phyloP scores from a whole-genome alignment of 2,888 invertebrate genomes.

The Selenia dentaria region DNA sequence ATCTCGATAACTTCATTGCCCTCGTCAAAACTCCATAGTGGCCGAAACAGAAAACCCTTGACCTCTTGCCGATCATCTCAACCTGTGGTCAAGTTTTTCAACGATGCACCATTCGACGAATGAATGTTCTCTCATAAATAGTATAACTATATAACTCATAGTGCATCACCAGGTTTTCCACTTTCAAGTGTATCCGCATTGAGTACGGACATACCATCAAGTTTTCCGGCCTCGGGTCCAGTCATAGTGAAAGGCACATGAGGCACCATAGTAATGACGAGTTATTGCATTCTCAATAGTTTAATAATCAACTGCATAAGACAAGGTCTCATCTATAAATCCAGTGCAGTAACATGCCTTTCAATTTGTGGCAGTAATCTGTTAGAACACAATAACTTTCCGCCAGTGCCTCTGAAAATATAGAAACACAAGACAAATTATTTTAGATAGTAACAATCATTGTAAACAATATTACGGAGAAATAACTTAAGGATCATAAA shows the following conservation, averaged over 20 bases:
- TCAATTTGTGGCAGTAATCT: slow-evolving; percentile 74
- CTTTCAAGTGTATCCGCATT: slow-evolving; percentile 80
- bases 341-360: slow-evolving; percentile 78
- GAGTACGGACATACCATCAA: slow-evolving; percentile 81
- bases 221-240: slow-evolving; percentile 83
- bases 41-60: slow-evolving; percentile 85
- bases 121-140: slow-evolving; percentile 42
- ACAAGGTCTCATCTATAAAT: slow-evolving; percentile 69
- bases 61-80: slow-evolving; percentile 75
- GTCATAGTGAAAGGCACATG: slow-evolving; percentile 82
- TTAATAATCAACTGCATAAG: slow-evolving; percentile 69
- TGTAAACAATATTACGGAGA: slow-evolving; percentile 6
- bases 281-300: slow-evolving; percentile 82
- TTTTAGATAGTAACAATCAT: slow-evolving; percentile 35
- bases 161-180: slow-evolving; percentile 85
- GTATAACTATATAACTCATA: slow-evolving; percentile 41
- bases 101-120: slow-evolving; percentile 71
- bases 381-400: slow-evolving; percentile 87
- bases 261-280: slow-evolving; percentile 83
- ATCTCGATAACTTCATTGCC: slow-evolving; percentile 55
- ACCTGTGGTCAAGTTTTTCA: slow-evolving; percentile 82
- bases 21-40: slow-evolving; percentile 77
- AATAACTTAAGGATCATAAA: neutral
- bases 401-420: slow-evolving; percentile 95
- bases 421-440: slow-evolving; percentile 78